Percentiles rank a stretch among this genome's conserved stretches.
phyloP scores from a whole-genome alignment of 2,888 invertebrate genomes.

The Lacanobia oleracea region DNA sequence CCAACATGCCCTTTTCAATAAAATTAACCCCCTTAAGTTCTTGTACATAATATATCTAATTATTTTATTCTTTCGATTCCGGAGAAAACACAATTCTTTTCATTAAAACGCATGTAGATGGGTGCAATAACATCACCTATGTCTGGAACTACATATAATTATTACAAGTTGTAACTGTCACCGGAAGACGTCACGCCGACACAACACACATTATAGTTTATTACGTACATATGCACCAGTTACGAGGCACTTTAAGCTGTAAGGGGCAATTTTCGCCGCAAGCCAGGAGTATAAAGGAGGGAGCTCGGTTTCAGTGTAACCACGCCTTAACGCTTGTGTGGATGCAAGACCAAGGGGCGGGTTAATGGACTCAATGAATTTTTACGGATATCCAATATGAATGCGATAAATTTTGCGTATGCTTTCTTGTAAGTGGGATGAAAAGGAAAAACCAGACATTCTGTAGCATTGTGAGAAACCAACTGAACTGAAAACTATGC shows the following conservation, averaged over 20 bases:
- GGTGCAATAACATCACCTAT: constrained; percentile 54
- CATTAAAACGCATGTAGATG: constrained; percentile 42
- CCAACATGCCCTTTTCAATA: constrained; percentile 3
- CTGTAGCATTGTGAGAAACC: background rate
- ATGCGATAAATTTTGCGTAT: constrained; percentile 47
- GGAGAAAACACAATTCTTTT: constrained; percentile 25
- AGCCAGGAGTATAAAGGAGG: constrained; percentile 81
- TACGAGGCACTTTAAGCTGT: constrained; percentile 78
- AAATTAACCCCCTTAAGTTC: background rate
- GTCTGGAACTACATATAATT: constrained; percentile 57
- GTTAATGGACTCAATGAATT: constrained; percentile 65
- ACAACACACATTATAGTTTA: constrained; percentile 80
- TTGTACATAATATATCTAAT: background rate
- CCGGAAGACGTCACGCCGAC: constrained; percentile 86
- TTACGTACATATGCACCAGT: constrained; percentile 83
- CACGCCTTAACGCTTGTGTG: constrained; percentile 84
- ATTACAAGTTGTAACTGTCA: constrained; percentile 66
- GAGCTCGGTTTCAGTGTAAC: constrained; percentile 80
- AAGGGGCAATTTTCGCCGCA: constrained; percentile 86
- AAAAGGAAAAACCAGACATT: constrained; percentile 11
- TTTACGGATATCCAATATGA: constrained; percentile 55
- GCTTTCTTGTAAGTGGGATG: constrained; percentile 11
- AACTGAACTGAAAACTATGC: background rate
- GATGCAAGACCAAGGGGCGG: constrained; percentile 71
- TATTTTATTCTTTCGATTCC: constrained; percentile 18